Conservation (phyloP, 1,140 invertebrate species). For the Stratiolaelaps scimitus region DNA sequence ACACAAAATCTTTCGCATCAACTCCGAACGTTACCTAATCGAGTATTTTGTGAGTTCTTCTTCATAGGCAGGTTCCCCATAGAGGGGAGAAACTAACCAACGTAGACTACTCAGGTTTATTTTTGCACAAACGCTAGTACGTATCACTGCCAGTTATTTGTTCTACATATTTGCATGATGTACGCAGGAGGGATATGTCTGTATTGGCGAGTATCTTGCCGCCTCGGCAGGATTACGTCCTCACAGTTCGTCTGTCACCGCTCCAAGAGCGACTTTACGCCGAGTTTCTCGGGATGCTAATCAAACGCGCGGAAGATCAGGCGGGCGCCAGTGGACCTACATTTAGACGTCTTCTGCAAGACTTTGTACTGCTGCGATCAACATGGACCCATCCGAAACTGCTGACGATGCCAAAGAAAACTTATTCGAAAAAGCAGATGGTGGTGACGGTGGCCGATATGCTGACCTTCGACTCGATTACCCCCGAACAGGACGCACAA, state of each 20-base stretch:
- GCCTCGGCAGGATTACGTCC: conserved; percentile 86
- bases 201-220: conserved; percentile 81
- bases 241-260: conserved; percentile 68
- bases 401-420: background rate
- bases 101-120: too few species aligned
- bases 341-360: conserved; percentile 53
- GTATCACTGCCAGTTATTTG: too few species aligned
- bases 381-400: conserved; percentile 79
- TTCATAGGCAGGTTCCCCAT: too few species aligned
- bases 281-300: conserved; percentile 46
- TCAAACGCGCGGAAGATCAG: background rate
- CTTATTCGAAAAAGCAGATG: background rate
- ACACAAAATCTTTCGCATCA: too few species aligned
- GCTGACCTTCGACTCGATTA: conserved; percentile 5
- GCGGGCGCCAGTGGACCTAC: background rate
- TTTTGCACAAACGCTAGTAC: too few species aligned
- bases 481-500: background rate
- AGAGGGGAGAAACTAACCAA: too few species aligned
- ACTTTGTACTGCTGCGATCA: conserved; percentile 70
- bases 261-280: conserved; percentile 75
- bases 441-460: background rate
- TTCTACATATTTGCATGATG: too few species aligned
- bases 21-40: too few species aligned
- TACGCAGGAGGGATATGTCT: conserved; percentile 66
- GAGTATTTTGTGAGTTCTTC: too few species aligned